Evolutionary conservation across 2,797 vertebrate genomes (phyloP).

Genomic region (Lacerta bilineata): DNA sequence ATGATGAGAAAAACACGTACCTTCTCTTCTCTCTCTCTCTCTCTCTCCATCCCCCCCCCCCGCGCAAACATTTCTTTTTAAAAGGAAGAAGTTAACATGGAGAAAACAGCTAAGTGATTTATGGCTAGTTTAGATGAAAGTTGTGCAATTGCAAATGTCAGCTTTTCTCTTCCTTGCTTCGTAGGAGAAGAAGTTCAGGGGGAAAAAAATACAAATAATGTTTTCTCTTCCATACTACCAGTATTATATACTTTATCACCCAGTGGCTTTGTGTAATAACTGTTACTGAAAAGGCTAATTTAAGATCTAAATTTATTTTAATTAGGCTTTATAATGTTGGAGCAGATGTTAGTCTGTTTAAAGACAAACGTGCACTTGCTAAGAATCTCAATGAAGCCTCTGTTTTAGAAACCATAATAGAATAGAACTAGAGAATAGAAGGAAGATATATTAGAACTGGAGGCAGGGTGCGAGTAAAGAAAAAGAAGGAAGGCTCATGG

Average conservation of each 20-base stretch:
- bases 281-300: constrained; percentile 79
- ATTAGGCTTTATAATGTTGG: constrained; percentile 78
- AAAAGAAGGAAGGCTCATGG: rapidly evolving
- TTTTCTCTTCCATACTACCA: constrained; percentile 69
- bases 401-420: constrained; percentile 54
- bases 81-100: constrained; percentile 27
- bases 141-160: constrained; percentile 35
- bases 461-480: constrained; percentile 34
- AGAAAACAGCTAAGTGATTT: constrained; percentile 31
- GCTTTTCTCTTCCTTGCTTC: constrained; percentile 33
- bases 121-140: constrained; percentile 40
- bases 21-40: no score
- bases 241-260: constrained; percentile 73
- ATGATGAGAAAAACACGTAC: constrained; percentile 22
- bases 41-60: no score
- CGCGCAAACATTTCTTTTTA: constrained; percentile 1
- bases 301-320: constrained; percentile 82
- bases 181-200: background rate
- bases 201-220: constrained; percentile 61
- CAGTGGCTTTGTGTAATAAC: constrained; percentile 73
- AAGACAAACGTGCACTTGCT: constrained; percentile 70
- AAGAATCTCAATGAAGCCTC: constrained; percentile 78
- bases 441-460: constrained; percentile 24
- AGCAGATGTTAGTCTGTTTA: constrained; percentile 77
- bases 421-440: constrained; percentile 43